These are phyloP conservation scores for Cyrtodaria siliqua DNA, from an alignment of 2,888 invertebrate genomes.

Conservation along the genomic window DNA sequence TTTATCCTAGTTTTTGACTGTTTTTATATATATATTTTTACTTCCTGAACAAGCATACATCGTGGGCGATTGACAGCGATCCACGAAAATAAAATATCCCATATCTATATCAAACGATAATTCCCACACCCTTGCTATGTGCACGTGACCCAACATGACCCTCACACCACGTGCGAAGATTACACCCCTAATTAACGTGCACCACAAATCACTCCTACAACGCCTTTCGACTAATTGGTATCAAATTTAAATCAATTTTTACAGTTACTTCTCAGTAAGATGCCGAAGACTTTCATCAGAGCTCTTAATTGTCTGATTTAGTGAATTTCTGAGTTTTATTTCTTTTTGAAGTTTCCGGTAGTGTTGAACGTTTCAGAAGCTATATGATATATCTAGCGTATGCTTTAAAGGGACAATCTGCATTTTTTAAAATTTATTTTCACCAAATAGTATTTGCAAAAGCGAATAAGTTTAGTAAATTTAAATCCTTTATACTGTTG, in stretches of 20 bases:
- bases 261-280: constrained; percentile 19
- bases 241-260: constrained; percentile 48
- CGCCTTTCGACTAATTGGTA: constrained; percentile 52
- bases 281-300: constrained; percentile 32
- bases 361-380: background rate
- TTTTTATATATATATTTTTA: no score
- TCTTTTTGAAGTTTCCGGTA: constrained; percentile 62
- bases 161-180: constrained; percentile 28
- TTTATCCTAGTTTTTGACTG: no score
- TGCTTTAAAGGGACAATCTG: no score
- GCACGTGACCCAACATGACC: constrained; percentile 34
- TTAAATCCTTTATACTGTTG: background rate
- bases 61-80: no score
- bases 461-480: no score
- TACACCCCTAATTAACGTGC: constrained; percentile 36
- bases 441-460: no score
- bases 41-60: no score
- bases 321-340: constrained; percentile 40
- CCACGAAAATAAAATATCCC: no score
- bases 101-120: constrained; percentile 1
- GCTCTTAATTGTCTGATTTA: constrained; percentile 40
- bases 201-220: constrained; percentile 37
- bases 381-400: constrained; percentile 6
- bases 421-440: no score
- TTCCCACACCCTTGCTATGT: constrained; percentile 40